A percentile compares a stretch with the other conserved stretches of the same genome.
phyloP scores from a whole-genome alignment of 1,140 invertebrate species.

The Bicyclus anynana region DNA sequence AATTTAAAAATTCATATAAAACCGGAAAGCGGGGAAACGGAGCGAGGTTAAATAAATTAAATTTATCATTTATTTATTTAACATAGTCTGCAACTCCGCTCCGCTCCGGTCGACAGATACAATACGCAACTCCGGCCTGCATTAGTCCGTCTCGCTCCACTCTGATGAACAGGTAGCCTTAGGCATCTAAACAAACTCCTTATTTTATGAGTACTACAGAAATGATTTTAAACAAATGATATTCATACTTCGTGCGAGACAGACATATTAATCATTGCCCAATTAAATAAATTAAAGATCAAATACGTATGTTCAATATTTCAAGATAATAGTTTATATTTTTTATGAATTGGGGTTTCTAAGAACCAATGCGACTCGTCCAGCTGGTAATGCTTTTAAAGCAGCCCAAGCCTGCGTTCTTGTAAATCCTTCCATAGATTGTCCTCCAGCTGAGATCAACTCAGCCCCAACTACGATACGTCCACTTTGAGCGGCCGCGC shows the following conservation, averaged over 20 bases:
- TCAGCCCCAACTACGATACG: constrained; percentile 91
- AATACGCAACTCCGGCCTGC: too few relatives aligned
- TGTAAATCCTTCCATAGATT: constrained; percentile 88
- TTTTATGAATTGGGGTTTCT: constrained; percentile 41
- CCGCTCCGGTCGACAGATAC: too few relatives aligned
- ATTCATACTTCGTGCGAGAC: not conserved
- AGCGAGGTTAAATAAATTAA: too few relatives aligned
- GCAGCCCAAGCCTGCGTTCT: constrained; percentile 96
- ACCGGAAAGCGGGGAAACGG: too few relatives aligned
- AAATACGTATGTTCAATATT: not conserved
- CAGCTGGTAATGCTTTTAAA: constrained; percentile 91
- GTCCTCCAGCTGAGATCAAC: constrained; percentile 89
- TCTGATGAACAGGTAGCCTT: too few relatives aligned
- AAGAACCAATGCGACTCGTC: constrained; percentile 80
- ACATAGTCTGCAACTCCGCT: too few relatives aligned
- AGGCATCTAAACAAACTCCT: not conserved
- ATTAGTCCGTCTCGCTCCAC: too few relatives aligned
- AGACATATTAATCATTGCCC: not conserved
- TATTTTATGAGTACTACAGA: too few relatives aligned
- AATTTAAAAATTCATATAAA: too few relatives aligned
- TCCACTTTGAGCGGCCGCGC: constrained; percentile 92
- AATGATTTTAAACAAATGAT: not conserved
- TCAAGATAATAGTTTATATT: not conserved
- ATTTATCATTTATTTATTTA: too few relatives aligned
- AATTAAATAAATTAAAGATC: not conserved